A percentile compares a stretch with the other conserved stretches of the same genome.
These are phyloP conservation scores for Xyrauchen texanus DNA, from an alignment of 2,113 vertebrate genomes.

Conservation along the genomic window DNA sequence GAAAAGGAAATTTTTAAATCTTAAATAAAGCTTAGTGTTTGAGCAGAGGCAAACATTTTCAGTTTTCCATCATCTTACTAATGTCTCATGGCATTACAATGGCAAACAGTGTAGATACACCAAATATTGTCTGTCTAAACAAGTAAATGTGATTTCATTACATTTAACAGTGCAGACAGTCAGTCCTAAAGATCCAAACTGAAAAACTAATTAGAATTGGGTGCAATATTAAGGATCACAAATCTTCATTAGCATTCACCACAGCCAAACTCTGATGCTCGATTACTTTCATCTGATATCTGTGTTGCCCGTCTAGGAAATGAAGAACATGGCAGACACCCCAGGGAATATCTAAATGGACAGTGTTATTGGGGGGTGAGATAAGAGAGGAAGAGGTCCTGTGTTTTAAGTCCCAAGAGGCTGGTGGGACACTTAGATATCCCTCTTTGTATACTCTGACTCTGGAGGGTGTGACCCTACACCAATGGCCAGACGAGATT, in stretches of 20 bases:
- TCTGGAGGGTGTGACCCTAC: constrained; percentile 53
- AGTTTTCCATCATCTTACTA: too few species aligned
- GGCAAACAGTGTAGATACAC: too few species aligned
- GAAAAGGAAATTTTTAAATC: too few species aligned
- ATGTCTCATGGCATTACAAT: too few species aligned
- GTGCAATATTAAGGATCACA: constrained; percentile 14
- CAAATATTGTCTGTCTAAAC: too few species aligned
- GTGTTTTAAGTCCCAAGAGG: constrained; percentile 27
- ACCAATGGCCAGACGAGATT: constrained; percentile 25
- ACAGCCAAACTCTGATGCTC: constrained; percentile 29
- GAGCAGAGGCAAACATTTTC: too few species aligned
- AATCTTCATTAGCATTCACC: constrained; percentile 25
- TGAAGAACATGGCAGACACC: constrained; percentile 4
- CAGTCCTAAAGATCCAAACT: too few species aligned
- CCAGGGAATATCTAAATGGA: constrained; percentile 14
- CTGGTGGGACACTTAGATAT: constrained; percentile 49
- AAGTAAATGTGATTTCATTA: too few species aligned
- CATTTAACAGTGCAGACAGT: neutral
- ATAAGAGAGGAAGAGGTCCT: constrained; percentile 26
- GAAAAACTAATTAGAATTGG: too few species aligned
- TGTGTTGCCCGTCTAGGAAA: constrained; percentile 15
- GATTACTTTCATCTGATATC: constrained; percentile 11
- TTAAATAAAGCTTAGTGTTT: too few species aligned
- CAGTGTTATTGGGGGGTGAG: constrained; percentile 23
- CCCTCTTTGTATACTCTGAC: constrained; percentile 51